phyloP scores from a whole-genome alignment of 1,140 invertebrate species.

The Phymorhynchus buccinoides region DNA sequence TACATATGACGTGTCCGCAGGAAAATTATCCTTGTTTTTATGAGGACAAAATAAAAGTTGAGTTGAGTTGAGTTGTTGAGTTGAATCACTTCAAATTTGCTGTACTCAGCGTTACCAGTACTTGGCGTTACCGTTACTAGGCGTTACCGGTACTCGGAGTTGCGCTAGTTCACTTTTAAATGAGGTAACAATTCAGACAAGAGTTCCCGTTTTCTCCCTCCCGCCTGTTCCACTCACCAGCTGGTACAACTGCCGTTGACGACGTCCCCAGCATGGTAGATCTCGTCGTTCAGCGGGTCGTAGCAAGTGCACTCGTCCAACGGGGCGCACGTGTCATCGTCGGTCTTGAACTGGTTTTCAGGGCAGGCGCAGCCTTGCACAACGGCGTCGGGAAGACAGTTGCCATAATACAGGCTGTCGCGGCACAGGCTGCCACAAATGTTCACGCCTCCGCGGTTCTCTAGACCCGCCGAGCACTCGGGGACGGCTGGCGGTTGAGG shows the following conservation, averaged over 20 bases:
- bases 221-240: background rate
- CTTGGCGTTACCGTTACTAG: too few species aligned
- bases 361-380: conserved; percentile 47
- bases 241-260: background rate
- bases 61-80: too few species aligned
- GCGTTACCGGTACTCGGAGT: too few species aligned
- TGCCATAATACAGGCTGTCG: conserved; percentile 30
- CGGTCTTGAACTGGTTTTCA: conserved; percentile 36
- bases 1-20: too few species aligned
- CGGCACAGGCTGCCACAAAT: conserved; percentile 46
- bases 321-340: conserved; percentile 83
- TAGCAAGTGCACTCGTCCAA: conserved; percentile 83
- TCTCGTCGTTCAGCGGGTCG: conserved; percentile 77
- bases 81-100: too few species aligned
- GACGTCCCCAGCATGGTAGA: conserved; percentile 19
- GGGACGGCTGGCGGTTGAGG: background rate
- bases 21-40: too few species aligned
- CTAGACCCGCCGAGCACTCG: background rate
- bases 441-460: conserved; percentile 5
- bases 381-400: conserved; percentile 44
- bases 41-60: too few species aligned
- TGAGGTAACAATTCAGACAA: background rate
- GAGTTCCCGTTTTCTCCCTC: too few species aligned
- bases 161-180: too few species aligned
- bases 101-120: too few species aligned